A percentile compares a stretch with the other conserved stretches of the same genome.
phyloP scores from a whole-genome alignment of 1,140 invertebrate species.

The Drosophila seguyi region DNA sequence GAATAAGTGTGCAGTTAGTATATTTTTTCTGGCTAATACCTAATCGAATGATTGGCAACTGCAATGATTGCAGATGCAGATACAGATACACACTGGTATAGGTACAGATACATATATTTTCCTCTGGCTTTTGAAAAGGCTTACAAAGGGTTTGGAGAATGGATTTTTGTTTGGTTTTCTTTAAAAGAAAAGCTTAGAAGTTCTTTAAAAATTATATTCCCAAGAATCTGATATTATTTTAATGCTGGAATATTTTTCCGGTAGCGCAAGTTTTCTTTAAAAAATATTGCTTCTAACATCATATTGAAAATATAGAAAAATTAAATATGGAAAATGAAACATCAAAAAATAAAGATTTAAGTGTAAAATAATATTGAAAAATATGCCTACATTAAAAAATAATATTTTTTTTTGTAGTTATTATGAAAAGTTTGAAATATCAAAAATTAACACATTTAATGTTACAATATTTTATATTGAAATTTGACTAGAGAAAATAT shows the following conservation, averaged over 20 bases:
- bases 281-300: not conserved
- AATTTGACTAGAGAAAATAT: no score
- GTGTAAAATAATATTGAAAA: no score
- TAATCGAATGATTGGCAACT: constrained; percentile 19
- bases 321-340: no score
- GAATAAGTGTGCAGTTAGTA: constrained; percentile 25
- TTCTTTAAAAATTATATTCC: not conserved
- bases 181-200: accelerated
- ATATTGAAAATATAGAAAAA: no score
- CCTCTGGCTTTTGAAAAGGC: not conserved
- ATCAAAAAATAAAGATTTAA: no score
- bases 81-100: not conserved
- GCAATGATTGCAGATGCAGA: constrained; percentile 22
- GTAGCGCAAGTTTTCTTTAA: not conserved
- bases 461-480: no score
- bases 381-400: no score
- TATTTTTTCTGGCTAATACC: constrained; percentile 20
- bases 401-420: no score
- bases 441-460: no score
- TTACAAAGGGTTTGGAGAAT: not conserved
- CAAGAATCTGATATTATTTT: not conserved
- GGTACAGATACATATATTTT: not conserved
- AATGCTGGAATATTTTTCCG: not conserved
- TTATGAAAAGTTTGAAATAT: no score
- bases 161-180: not conserved